Percentiles rank a stretch among this genome's conserved stretches.
phyloP scores from a whole-genome alignment of 92 coral and sea anemone genomes.

The Paragorgia papillata region DNA sequence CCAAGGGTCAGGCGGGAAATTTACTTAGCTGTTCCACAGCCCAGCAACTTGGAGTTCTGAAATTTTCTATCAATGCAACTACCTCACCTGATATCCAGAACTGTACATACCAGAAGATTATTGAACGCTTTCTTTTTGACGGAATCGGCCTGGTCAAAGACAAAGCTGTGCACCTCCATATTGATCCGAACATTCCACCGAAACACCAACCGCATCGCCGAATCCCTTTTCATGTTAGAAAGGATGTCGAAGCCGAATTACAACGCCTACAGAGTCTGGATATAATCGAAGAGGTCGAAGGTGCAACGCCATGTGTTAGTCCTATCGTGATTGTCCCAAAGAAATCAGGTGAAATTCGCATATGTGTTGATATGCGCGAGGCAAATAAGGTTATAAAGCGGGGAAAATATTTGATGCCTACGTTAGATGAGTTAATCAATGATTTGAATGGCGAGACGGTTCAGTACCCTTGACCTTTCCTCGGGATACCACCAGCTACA shows the following conservation, averaged over 20 bases:
- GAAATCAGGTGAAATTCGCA: slow-evolving; percentile 57
- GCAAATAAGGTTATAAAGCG: slow-evolving; percentile 62
- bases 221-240: slow-evolving; percentile 39
- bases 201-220: slow-evolving; percentile 43
- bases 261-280: slow-evolving; percentile 55
- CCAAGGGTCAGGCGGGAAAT: background rate
- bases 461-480: slow-evolving; percentile 36
- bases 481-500: slow-evolving; percentile 46
- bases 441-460: slow-evolving; percentile 58
- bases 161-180: slow-evolving; percentile 62
- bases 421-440: slow-evolving; percentile 58
- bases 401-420: slow-evolving; percentile 65
- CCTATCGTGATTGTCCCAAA: slow-evolving; percentile 72
- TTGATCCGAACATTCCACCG: slow-evolving; percentile 40
- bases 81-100: slow-evolving; percentile 7
- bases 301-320: slow-evolving; percentile 74
- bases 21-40: slow-evolving; percentile 13
- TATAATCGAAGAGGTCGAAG: slow-evolving; percentile 64
- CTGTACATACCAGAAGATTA: slow-evolving; percentile 13
- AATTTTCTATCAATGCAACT: slow-evolving; percentile 44
- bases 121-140: slow-evolving; percentile 49
- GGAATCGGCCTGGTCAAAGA: slow-evolving; percentile 67
- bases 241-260: slow-evolving; percentile 58
- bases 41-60: slow-evolving; percentile 43
- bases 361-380: slow-evolving; percentile 70